Conservation (phyloP, 2,113 vertebrate genomes). For the Halcyon senegalensis region DNA sequence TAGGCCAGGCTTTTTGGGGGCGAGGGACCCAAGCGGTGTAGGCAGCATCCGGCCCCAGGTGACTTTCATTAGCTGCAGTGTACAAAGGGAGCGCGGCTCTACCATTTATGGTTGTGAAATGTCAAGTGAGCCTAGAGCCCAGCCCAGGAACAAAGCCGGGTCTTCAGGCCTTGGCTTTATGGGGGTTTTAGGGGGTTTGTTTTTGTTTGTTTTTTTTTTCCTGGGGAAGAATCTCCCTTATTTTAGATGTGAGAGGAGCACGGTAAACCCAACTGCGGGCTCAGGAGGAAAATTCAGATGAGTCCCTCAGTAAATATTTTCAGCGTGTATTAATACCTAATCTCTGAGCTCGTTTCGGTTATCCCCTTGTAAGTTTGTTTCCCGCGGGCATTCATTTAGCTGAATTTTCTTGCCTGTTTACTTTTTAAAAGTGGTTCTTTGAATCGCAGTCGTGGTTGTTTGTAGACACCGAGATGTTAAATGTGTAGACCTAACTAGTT, state of each 20-base stretch:
- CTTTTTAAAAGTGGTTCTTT: background rate
- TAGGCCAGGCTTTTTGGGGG: background rate
- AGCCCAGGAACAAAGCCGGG: conserved; percentile 34
- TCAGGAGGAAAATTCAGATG: background rate
- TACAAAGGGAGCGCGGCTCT: conserved; percentile 56
- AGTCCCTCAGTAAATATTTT: background rate
- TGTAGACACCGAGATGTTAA: background rate
- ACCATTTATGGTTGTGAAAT: conserved; percentile 78
- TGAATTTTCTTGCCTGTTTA: background rate
- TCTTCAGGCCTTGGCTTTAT: background rate
- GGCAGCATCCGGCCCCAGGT: conserved; percentile 7
- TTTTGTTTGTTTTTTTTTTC: background rate
- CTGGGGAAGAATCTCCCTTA: background rate
- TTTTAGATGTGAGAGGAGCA: background rate
- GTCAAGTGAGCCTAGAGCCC: conserved; percentile 28
- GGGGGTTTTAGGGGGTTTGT: background rate
- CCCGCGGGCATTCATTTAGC: background rate
- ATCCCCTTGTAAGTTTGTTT: background rate
- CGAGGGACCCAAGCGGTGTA: background rate
- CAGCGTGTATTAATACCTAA: rapidly evolving
- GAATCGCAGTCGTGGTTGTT: background rate
- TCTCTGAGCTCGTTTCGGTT: background rate
- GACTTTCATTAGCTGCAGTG: conserved; percentile 63
- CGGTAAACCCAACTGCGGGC: background rate
- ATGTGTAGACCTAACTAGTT: background rate